These are phyloP conservation scores for Hyla sarda DNA, from an alignment of 2,113 vertebrate genomes.

Conservation along the genomic window DNA sequence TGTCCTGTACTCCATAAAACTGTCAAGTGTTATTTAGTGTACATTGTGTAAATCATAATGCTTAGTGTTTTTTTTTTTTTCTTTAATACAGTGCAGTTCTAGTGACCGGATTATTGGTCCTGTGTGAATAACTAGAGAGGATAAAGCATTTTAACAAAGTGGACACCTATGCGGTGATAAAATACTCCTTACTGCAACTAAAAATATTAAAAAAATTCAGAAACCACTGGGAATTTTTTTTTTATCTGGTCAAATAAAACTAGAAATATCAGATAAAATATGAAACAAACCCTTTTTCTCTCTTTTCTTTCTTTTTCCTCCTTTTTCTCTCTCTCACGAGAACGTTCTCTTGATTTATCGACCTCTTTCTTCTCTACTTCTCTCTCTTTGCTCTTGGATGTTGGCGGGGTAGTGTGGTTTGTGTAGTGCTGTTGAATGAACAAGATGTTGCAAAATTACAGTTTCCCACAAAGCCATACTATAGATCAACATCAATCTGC, in stretches of 20 bases:
- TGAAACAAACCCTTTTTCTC: constrained; percentile 85
- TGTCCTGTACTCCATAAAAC: too few relatives aligned
- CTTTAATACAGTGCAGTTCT: too few relatives aligned
- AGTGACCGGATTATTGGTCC: too few relatives aligned
- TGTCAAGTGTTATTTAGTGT: too few relatives aligned
- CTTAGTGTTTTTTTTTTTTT: too few relatives aligned
- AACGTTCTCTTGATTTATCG: constrained; percentile 89
- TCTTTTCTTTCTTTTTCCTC: constrained; percentile 90
- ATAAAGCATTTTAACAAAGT: too few relatives aligned
- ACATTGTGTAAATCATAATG: too few relatives aligned
- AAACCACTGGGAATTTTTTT: background rate
- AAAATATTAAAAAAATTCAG: too few relatives aligned
- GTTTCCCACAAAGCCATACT: background rate
- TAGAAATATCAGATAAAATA: constrained; percentile 56
- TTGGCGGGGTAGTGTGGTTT: constrained; percentile 84
- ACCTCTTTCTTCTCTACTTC: constrained; percentile 91
- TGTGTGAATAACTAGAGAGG: too few relatives aligned
- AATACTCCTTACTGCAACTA: too few relatives aligned
- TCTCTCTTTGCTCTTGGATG: constrained; percentile 90
- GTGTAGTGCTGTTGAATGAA: constrained; percentile 89
- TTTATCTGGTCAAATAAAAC: background rate
- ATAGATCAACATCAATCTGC: constrained; percentile 16
- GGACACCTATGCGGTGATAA: too few relatives aligned
- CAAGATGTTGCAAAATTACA: constrained; percentile 72
- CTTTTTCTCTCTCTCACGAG: constrained; percentile 91